phyloP scores from a whole-genome alignment of 2,113 vertebrate genomes.

The Istiophorus platypterus region DNA sequence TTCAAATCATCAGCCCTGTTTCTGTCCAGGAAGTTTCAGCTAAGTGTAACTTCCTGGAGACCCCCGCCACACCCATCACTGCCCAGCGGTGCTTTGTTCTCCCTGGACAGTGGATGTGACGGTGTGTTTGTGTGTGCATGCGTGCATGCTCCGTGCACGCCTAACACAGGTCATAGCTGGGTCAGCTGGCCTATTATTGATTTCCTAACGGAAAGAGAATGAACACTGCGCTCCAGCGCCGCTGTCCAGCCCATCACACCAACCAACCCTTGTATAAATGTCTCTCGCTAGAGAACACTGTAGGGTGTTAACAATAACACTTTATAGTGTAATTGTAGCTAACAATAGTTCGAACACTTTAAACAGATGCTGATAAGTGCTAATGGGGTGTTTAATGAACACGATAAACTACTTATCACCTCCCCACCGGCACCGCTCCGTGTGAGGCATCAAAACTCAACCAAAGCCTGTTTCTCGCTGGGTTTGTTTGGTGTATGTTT shows the following conservation, averaged over 20 bases:
- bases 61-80: slow-evolving; percentile 55
- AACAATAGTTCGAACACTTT: no score
- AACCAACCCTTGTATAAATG: slow-evolving; percentile 10
- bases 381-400: slow-evolving; percentile 63
- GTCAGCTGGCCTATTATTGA: slow-evolving; percentile 74
- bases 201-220: slow-evolving; percentile 50
- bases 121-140: slow-evolving; percentile 38
- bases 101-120: slow-evolving; percentile 53
- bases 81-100: slow-evolving; percentile 71
- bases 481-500: background rate
- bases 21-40: slow-evolving; percentile 68
- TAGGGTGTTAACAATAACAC: slow-evolving; percentile 35
- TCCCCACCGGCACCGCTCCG: slow-evolving; percentile 1
- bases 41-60: slow-evolving; percentile 76
- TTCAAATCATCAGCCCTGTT: slow-evolving; percentile 33
- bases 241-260: background rate
- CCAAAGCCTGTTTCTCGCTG: background rate
- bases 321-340: no score
- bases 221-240: slow-evolving; percentile 8
- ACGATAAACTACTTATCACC: slow-evolving; percentile 58
- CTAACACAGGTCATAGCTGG: slow-evolving; percentile 54
- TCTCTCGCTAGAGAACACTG: background rate
- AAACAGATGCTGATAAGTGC: slow-evolving; percentile 51
- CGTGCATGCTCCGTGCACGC: slow-evolving; percentile 25
- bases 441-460: slow-evolving; percentile 18